phyloP scores from a whole-genome alignment of 2,113 vertebrate genomes.

The Anarhynchus alexandrinus region DNA sequence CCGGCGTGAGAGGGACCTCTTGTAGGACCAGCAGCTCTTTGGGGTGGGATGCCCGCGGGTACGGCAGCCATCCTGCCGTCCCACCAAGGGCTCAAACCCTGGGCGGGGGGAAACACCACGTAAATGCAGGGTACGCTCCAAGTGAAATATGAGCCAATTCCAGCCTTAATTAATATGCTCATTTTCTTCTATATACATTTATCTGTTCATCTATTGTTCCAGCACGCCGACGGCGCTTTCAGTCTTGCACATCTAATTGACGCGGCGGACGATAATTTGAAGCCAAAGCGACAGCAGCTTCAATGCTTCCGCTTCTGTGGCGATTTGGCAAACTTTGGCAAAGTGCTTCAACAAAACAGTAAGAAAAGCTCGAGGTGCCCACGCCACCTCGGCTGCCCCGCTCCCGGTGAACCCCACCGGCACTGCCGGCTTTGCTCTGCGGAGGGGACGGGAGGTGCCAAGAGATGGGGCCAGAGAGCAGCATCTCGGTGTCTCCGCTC shows the following conservation, averaged over 20 bases:
- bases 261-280: fast-evolving
- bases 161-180: background rate
- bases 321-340: background rate
- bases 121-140: fast-evolving
- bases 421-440: fast-evolving
- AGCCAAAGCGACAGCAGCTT: background rate
- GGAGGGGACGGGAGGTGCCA: background rate
- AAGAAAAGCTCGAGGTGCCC: background rate
- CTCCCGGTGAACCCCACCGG: fast-evolving
- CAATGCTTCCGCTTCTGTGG: fast-evolving
- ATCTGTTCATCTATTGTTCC: background rate
- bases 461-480: background rate
- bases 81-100: background rate
- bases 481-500: fast-evolving
- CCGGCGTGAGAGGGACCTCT: background rate
- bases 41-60: background rate
- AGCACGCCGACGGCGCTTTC: fast-evolving
- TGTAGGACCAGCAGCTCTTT: background rate
- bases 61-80: fast-evolving
- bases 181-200: background rate
- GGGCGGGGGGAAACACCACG: fast-evolving
- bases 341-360: fast-evolving
- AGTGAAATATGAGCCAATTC: background rate
- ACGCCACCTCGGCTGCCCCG: background rate
- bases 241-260: background rate